Evolutionary conservation across 2,797 vertebrate genomes (phyloP).

Genomic region (Schizopygopsis pylzovi): DNA sequence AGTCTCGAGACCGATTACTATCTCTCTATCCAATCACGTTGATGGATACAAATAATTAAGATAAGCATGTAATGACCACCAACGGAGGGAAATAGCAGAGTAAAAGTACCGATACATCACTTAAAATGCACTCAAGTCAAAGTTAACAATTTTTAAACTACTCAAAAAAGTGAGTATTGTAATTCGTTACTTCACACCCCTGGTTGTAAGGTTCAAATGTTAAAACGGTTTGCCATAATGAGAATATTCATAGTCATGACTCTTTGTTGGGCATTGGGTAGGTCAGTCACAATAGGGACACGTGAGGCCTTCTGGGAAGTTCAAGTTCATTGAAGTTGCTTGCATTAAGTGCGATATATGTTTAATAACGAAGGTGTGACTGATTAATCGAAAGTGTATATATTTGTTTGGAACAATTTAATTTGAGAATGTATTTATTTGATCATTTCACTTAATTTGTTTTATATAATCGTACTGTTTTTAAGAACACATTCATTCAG

Average conservation of each 20-base stretch:
- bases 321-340: slow-evolving; percentile 51
- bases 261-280: slow-evolving; percentile 32
- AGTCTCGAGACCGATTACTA: too few species aligned
- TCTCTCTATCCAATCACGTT: too few species aligned
- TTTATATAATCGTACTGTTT: slow-evolving; percentile 53
- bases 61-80: too few species aligned
- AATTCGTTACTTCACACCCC: too few species aligned
- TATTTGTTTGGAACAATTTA: slow-evolving; percentile 70
- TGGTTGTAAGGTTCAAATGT: not conserved
- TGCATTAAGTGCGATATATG: slow-evolving; percentile 37
- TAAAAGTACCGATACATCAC: too few species aligned
- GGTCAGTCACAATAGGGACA: slow-evolving; percentile 35
- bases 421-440: slow-evolving; percentile 85
- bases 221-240: not conserved
- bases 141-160: too few species aligned
- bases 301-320: slow-evolving; percentile 28
- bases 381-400: slow-evolving; percentile 67
- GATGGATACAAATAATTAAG: too few species aligned
- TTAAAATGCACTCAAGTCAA: too few species aligned
- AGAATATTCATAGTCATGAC: slow-evolving; percentile 44
- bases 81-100: too few species aligned
- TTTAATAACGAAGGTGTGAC: slow-evolving; percentile 13
- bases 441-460: slow-evolving; percentile 67
- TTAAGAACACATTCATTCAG: slow-evolving; percentile 51
- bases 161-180: too few species aligned